Evolutionary conservation across 2,888 invertebrate genomes (phyloP), one percentile per base, ranked within the genome.

Genomic region (Pemphredon lugubris): DNA sequence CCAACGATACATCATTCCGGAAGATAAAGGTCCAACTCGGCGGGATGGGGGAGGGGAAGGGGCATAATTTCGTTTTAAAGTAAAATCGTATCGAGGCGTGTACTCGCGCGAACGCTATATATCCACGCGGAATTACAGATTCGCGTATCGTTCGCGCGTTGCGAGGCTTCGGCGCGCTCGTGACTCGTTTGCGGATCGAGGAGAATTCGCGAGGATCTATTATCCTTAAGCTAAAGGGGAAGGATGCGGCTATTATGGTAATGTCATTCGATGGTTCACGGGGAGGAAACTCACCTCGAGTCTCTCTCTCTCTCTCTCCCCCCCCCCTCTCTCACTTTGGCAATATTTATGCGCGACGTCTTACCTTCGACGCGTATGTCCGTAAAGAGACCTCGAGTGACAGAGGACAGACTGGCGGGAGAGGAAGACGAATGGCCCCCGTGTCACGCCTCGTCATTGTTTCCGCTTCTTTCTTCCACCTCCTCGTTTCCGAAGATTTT

Each of bases 141-240:
- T 65, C 70, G 59, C 57, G 51, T 58, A 59, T 59, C 65, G 71
- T 71, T 67, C 34, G 14, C 50, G 53, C 23, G 55, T 63, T 48
- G 39, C 53, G 40, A 58, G 45, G 59, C 34, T 45, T 48, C 66
- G 50, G 54, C 48, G 45, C 40, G 57, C 30, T 71, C 70, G 70
- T 71, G 70, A 71, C 70, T 71, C 70, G 70, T 66, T 60, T 71
- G 66, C 66, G 66, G 66, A 71, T 71, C 70, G 53, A 23, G 53
- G 45, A 16, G 54, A 37, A 58, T 53, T 58, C 61, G 63, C 16
- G 16, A 48, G 70, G 75, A 82, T 75, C 75, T 78, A 78, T 83
- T 82, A 82, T 83, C 78, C 75, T 73, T 70, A 60, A 78, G 64
- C 69, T 79, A 73, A 73, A 75, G 64, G 69, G 73, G 71, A 65